Evolutionary conservation across 30 jellyfish, hydroid and myxozoan genomes (phyloP).

Genomic region (Aurelia aurita complex sp. Pacific): DNA sequence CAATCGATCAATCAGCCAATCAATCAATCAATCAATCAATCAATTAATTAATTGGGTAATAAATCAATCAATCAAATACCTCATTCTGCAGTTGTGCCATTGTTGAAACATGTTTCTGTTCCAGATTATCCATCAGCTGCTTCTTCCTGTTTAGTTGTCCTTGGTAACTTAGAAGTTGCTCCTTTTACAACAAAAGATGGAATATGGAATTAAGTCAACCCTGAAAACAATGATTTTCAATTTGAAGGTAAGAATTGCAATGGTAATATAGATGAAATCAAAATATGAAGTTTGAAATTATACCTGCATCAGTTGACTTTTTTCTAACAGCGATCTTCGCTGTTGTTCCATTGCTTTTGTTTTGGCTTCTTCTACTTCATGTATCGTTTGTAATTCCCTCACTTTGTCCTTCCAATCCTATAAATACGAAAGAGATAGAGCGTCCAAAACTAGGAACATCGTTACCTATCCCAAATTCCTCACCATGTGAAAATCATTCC

Average conservation of each 20-base stretch:
- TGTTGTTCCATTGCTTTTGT: conserved; percentile 55
- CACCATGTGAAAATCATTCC: too few species aligned
- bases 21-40: too few species aligned
- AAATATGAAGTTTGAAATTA: background rate
- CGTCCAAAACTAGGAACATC: too few species aligned
- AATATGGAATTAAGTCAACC: background rate
- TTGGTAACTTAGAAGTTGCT: conserved; percentile 62
- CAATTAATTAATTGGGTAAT: too few species aligned
- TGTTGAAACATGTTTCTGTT: conserved; percentile 47
- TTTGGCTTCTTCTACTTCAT: conserved; percentile 24
- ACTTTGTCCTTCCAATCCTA: conserved; percentile 59
- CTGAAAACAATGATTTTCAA: too few species aligned
- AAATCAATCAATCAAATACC: conserved; percentile 9
- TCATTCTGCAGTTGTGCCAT: conserved; percentile 57
- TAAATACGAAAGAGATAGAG: background rate
- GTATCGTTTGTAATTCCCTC: conserved; percentile 10
- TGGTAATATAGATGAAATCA: too few species aligned
- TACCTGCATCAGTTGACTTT: conserved; percentile 73
- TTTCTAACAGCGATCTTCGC: conserved; percentile 52
- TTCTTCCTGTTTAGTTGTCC: conserved; percentile 73
- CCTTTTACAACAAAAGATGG: background rate
- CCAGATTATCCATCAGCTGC: conserved; percentile 57
- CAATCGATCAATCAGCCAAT: too few species aligned
- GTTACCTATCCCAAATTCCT: too few species aligned
- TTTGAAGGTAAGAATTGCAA: too few species aligned